These are phyloP conservation scores for Reinhardtius hippoglossoides DNA, from an alignment of 2,113 vertebrate genomes.

Conservation along the genomic window DNA sequence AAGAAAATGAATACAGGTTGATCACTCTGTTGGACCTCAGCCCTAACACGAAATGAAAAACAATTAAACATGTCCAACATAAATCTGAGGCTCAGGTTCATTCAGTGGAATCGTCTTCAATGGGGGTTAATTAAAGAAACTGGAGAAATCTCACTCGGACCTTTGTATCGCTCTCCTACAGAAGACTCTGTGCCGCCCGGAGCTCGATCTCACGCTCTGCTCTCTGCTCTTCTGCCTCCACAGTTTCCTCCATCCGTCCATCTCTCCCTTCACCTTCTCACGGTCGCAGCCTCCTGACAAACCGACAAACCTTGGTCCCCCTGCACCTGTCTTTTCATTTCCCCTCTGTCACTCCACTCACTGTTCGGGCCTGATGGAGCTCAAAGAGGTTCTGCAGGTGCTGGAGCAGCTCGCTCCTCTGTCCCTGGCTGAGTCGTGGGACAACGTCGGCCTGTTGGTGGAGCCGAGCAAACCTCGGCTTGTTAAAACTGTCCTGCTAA, in stretches of 20 bases:
- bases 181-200: constrained; percentile 6
- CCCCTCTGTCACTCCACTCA: constrained; percentile 22
- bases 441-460: constrained; percentile 94
- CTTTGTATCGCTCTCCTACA: constrained; percentile 29
- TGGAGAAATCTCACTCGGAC: constrained; percentile 50
- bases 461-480: constrained; percentile 89
- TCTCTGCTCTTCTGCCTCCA: neutral
- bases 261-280: neutral
- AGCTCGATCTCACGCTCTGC: constrained; percentile 4
- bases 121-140: neutral
- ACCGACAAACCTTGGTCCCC: neutral
- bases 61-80: too few relatives aligned
- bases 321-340: neutral
- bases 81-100: too few relatives aligned
- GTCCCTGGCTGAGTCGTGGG: constrained; percentile 93
- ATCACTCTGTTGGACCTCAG: too few relatives aligned
- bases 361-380: constrained; percentile 81
- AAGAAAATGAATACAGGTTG: too few relatives aligned
- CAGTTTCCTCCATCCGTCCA: neutral
- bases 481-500: constrained; percentile 87
- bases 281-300: neutral
- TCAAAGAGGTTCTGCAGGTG: constrained; percentile 84
- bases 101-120: too few relatives aligned
- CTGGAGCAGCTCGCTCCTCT: constrained; percentile 89
- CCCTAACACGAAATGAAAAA: too few relatives aligned